A percentile compares a stretch with the other conserved stretches of the same genome.
Conservation (phyloP, 23 tunicate genomes). For the Oikopleura dioica region DNA sequence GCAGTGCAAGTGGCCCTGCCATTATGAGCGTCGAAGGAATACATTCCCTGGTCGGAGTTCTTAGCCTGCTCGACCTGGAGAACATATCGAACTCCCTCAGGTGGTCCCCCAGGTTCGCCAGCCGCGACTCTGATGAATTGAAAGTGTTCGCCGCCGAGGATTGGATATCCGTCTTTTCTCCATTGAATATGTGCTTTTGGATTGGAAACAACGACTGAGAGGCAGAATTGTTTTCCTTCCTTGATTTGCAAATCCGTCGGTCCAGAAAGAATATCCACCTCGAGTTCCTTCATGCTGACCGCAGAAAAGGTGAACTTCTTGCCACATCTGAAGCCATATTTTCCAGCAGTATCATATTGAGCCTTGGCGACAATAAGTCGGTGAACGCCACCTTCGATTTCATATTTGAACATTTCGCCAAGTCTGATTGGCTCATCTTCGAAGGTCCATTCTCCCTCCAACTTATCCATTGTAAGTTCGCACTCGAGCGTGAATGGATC, state of each 20-base stretch:
- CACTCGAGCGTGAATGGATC: background rate
- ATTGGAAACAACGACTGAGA: conserved; percentile 2
- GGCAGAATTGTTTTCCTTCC: conserved; percentile 12
- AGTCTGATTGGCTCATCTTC: conserved; percentile 1
- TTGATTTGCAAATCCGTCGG: conserved; percentile 4
- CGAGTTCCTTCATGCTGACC: conserved; percentile 7
- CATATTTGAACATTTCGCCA: background rate
- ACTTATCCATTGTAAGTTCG: background rate
- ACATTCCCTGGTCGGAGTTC: background rate
- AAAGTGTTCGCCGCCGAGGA: background rate
- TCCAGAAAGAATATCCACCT: background rate
- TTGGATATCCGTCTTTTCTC: background rate
- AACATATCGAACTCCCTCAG: background rate
- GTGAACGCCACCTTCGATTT: conserved; percentile 5
- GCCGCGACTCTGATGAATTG: background rate
- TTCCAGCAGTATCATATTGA: conserved; percentile 9
- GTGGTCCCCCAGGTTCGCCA: conserved; percentile 11
- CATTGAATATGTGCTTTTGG: background rate
- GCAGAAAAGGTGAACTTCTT: conserved; percentile 1
- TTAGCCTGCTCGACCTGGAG: conserved; percentile 1
- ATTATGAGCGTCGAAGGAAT: background rate
- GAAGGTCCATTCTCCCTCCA: background rate
- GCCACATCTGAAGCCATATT: conserved; percentile 11
- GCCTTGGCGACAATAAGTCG: background rate
- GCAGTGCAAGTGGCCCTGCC: conserved; percentile 7